Conservation (phyloP, 2,113 vertebrate species). For the Solea solea region DNA sequence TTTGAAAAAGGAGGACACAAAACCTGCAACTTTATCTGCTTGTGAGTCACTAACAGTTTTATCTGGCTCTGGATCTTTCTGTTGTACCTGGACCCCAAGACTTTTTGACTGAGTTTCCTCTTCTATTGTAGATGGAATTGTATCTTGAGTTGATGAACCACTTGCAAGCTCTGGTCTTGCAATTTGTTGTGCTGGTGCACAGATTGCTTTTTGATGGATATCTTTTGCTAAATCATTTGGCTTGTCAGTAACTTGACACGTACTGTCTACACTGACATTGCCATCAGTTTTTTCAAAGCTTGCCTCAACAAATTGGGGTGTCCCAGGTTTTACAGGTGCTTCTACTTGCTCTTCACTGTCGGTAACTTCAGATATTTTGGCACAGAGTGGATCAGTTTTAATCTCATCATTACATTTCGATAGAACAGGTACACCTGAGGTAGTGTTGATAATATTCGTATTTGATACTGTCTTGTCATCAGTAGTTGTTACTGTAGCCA, state of each 20-base stretch:
- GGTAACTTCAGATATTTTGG: conserved; percentile 6
- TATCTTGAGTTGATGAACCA: conserved; percentile 31
- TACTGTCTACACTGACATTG: conserved; percentile 17
- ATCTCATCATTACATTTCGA: conserved; percentile 66
- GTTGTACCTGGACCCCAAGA: conserved; percentile 53
- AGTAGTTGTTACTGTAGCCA: conserved; percentile 65
- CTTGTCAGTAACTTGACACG: conserved; percentile 39
- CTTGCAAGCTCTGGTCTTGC: conserved; percentile 11
- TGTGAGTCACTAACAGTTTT: conserved; percentile 83
- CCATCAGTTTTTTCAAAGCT: conserved; percentile 26
- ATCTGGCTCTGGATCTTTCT: conserved; percentile 75
- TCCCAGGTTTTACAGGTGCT: conserved; percentile 25
- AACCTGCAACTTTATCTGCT: conserved; percentile 87
- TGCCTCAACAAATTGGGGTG: conserved; percentile 6
- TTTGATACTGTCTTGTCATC: conserved; percentile 43
- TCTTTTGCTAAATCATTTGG: conserved; percentile 13
- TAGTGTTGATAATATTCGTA: conserved; percentile 4
- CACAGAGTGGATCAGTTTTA: conserved; percentile 5
- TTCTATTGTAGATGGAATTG: conserved; percentile 40
- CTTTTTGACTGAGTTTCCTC: conserved; percentile 30
- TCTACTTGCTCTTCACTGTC: conserved; percentile 28
- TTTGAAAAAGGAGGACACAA: conserved; percentile 84
- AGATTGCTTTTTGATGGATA: conserved; percentile 35
- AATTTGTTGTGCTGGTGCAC: conserved; percentile 21
- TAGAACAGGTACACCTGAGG: conserved; percentile 60